Base-by-base conservation (phyloP, 2,797 vertebrate genomes). In the Coregonus suidteri region DNA sequence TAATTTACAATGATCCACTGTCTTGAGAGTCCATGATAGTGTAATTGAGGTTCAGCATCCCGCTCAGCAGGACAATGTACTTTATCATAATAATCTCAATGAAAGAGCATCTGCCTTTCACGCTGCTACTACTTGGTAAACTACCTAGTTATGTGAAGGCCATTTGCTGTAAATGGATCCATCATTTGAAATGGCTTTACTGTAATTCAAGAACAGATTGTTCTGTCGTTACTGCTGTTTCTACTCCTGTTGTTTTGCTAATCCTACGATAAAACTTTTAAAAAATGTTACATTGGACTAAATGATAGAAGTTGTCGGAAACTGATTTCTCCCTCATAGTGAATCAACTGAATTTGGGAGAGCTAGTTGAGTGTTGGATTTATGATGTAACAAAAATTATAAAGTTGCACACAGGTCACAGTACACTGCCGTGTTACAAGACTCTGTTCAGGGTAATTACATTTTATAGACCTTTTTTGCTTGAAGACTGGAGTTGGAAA, bases 401-500 rank as follows among this genome's bases (percentile, higher is more conserved):
- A 75, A 81, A 77, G 79, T 87, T 84, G 75, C 72, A 73, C 73
- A 64, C 79, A 87, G 84, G 85, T 90, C 75, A 79, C 75, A 78
- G 74, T 73, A 75, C 75, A 77, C 79, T 82, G 75, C 72, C 67
- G 79, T 84, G 83, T 91, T 90, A 87, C 83, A 84, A 85, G 86
- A 85, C 79, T 81, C 72, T 81, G 89, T 91, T 93, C 83, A 73
- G 87, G 81, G 70, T 82, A 86, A 91, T 93, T 91, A 87, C 81
- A 77, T 89, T 93, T 93, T 90, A 93, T 91, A 85, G 88, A 90
- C 84, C 82, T 84, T 80, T 80, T 76, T 79, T 86, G 62, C 86
- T 88, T 72, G 69, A 84, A 88, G 85, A 81, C 85, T 81, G 66
- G 72, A 81, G 79, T 80, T 86, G 76, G 84, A 90, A 90, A 87